Base-by-base conservation (phyloP, 2,797 vertebrate genomes). In the Enteromius anoplus region DNA sequence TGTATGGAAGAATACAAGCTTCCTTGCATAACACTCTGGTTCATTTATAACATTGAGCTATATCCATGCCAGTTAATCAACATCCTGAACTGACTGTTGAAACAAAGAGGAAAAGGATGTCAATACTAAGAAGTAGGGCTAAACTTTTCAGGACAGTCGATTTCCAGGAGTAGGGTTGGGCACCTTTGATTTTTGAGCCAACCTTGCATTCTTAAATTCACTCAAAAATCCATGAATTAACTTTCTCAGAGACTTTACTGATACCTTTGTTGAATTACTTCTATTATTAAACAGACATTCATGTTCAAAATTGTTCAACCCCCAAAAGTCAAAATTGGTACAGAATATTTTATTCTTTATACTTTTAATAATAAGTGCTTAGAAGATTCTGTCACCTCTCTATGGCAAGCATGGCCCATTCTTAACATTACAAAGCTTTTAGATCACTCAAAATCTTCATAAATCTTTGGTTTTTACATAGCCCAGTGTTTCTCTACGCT, bases 21-120 rank as follows among this genome's bases (percentile, higher is more conserved):
- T 72, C 69, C 26, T 81, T 58, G 10, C 2, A 1, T 80, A 51
- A 4, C 80, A 66, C 29, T 65, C 68, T 85, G 40, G 65, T 55
- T 64, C 5, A 75, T 47, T 80, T 62, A 53, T 83, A 65, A 45
- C 78, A 75, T 81, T 12, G 75, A 85, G 79, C 4, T 3, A 85
- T 3, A 79, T n/a, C 64, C 4, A 75, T 55, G 6, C 34, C 26
- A 15, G 58, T 78, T 71, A 70, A 72, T 79, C 0, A 69, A 94
- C 91, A 83, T 97, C 96, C 92, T 96, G 96, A 92, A 96, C 96
- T 90, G 95, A 94, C 89, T 95, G 93, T 96, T 94, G 81, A 80
- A 91, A 85, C 86, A 68, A 82, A 91, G 89, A 81, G 64, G 34
- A 65, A 75, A 80, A 84, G 1, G 49, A 66, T 71, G 78, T 87